Conservation (phyloP, 2,113 vertebrate species). For the Corythornis vintsioides region DNA sequence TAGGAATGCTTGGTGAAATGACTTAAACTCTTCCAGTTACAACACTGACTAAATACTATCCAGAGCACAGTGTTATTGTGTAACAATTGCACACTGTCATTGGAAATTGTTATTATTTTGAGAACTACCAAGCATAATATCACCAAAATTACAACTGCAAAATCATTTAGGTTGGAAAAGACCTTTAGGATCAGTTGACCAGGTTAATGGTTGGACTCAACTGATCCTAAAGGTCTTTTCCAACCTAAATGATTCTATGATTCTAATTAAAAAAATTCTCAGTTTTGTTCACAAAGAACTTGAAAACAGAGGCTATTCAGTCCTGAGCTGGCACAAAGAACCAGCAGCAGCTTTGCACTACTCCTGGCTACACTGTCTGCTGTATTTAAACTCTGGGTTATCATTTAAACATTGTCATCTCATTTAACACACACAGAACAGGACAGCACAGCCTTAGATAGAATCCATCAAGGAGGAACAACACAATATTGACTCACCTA, state of each 20-base stretch:
- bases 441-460: not conserved
- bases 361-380: not conserved
- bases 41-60: not conserved
- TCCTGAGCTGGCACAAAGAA: not conserved
- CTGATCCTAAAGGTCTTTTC: too few relatives aligned
- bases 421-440: not conserved
- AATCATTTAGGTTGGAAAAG: too few relatives aligned
- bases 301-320: not conserved
- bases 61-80: not conserved
- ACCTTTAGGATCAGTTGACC: too few relatives aligned
- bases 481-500: not conserved
- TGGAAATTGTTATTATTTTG: not conserved
- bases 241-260: too few relatives aligned
- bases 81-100: not conserved
- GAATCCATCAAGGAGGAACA: not conserved
- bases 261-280: not conserved
- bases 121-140: not conserved
- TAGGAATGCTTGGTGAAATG: conserved; percentile 8
- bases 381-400: not conserved
- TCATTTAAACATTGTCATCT: not conserved
- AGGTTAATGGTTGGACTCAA: too few relatives aligned
- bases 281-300: not conserved
- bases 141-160: not conserved
- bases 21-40: not conserved
- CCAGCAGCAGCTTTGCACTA: not conserved